phyloP scores from a whole-genome alignment of 2,888 invertebrate genomes.

The Resseliella maxima region DNA sequence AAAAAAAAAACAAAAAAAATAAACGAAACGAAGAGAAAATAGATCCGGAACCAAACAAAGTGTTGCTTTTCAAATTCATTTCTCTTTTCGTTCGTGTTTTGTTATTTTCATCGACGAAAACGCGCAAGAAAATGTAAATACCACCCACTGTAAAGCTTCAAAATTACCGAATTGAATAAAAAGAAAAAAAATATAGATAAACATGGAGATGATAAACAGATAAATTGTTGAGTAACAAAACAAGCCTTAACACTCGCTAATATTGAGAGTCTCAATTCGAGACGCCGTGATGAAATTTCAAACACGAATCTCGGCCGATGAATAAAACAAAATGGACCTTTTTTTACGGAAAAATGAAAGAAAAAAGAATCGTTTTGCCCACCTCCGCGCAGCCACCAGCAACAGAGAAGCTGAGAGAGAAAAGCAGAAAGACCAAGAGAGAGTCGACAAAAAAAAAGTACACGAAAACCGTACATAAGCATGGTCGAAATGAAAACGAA shows the following conservation, averaged over 20 bases:
- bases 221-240: conserved; percentile 34
- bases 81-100: not conserved
- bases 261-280: not conserved
- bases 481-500: not conserved
- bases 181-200: not conserved
- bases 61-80: conserved; percentile 1
- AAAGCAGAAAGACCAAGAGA: not conserved
- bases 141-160: not conserved
- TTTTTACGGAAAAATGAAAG: not conserved
- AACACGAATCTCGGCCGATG: not conserved
- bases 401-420: not conserved
- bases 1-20: too few relatives aligned
- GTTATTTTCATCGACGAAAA: not conserved
- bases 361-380: not conserved
- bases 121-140: conserved; percentile 38
- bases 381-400: conserved; percentile 1
- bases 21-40: not conserved
- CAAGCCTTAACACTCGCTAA: too few relatives aligned
- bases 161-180: not conserved
- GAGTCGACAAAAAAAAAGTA: not conserved
- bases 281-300: conserved; percentile 33
- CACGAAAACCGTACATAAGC: conserved; percentile 4
- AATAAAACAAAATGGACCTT: conserved; percentile 42
- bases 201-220: not conserved
- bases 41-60: not conserved